phyloP scores from a whole-genome alignment of 2,113 vertebrate species.

The Sinocyclocheilus rhinocerous region DNA sequence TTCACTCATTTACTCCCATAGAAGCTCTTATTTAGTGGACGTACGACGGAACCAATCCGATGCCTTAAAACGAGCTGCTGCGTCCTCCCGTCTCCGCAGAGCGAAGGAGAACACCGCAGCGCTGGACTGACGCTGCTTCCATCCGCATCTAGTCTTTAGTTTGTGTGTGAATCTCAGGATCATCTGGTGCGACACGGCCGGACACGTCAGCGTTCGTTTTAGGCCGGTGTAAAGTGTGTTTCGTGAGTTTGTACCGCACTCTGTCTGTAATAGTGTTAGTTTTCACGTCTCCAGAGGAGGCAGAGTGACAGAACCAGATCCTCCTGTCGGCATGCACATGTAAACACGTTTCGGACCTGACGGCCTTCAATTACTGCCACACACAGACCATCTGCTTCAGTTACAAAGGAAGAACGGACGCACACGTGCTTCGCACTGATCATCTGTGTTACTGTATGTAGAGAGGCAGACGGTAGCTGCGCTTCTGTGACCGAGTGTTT shows the following conservation, averaged over 20 bases:
- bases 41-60: neutral
- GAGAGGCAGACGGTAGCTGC: too few relatives aligned
- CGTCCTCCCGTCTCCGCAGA: neutral
- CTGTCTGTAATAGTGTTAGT: conserved; percentile 11
- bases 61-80: conserved; percentile 33
- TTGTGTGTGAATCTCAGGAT: conserved; percentile 17
- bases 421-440: neutral
- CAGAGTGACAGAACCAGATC: neutral
- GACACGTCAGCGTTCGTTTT: too few relatives aligned
- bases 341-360: neutral
- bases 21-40: neutral
- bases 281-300: neutral
- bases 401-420: neutral
- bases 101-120: neutral
- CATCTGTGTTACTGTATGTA: neutral
- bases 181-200: neutral
- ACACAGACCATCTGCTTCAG: neutral
- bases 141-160: neutral
- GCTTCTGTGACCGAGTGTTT: too few relatives aligned
- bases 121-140: too few relatives aligned
- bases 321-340: neutral
- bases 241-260: conserved; percentile 3
- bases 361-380: neutral
- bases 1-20: neutral
- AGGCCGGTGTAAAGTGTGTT: neutral